Conservation (phyloP, 2,113 vertebrate species). For the Anguilla japonica region DNA sequence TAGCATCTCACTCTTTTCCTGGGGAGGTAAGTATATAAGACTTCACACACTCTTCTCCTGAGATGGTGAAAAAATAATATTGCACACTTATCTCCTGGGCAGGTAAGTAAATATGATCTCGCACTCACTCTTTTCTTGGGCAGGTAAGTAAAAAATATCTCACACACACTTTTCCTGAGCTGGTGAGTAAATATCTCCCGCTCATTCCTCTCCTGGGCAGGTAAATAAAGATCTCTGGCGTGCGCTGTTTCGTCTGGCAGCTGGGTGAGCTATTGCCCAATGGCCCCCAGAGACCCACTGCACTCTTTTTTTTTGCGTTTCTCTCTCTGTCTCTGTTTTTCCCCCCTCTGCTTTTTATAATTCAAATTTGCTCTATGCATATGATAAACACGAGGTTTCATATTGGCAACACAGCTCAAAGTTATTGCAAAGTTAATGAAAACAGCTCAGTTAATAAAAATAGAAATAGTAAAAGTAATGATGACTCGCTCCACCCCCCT, state of each 20-base stretch:
- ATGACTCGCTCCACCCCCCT: constrained; percentile 11
- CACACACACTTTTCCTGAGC: neutral
- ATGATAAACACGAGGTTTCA: neutral
- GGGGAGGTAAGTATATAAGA: constrained; percentile 56
- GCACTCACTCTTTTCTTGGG: too few species aligned
- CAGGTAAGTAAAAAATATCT: constrained; percentile 60
- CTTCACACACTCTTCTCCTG: constrained; percentile 60
- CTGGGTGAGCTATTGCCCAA: constrained; percentile 63
- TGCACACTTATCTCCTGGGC: constrained; percentile 39
- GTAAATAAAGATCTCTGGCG: constrained; percentile 72
- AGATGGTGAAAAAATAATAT: constrained; percentile 69
- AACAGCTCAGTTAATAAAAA: neutral
- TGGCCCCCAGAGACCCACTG: constrained; percentile 51
- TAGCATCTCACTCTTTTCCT: too few species aligned
- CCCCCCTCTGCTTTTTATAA: neutral
- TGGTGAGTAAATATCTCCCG: constrained; percentile 59
- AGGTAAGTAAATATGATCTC: constrained; percentile 43
- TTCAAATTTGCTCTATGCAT: neutral
- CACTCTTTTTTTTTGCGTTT: constrained; percentile 32
- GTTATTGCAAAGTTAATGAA: neutral
- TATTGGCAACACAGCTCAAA: neutral
- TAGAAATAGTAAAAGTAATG: too few species aligned
- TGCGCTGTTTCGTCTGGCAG: constrained; percentile 64
- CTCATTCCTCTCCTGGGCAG: constrained; percentile 9
- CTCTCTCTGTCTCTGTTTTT: constrained; percentile 17